These are phyloP conservation scores for Lasioglossum malachurum DNA, from an alignment of 2,888 invertebrate species.

Conservation along the genomic window DNA sequence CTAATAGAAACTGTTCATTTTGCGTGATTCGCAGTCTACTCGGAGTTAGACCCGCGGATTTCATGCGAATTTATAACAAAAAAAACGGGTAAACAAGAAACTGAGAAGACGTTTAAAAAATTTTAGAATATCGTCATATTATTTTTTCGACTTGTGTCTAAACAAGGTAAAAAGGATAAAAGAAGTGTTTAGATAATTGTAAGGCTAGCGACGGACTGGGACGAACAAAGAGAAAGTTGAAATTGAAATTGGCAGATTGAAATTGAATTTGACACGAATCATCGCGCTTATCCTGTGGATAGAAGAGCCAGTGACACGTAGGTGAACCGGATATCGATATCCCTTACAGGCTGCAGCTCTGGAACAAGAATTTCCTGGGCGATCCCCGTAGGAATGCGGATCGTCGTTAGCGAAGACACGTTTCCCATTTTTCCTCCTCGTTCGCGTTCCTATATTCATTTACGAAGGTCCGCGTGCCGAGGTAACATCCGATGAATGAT, in stretches of 20 bases:
- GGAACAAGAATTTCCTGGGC: conserved; percentile 71
- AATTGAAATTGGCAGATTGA: conserved; percentile 23
- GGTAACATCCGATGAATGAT: conserved; percentile 57
- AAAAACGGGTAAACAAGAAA: too few relatives aligned
- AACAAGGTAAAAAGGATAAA: too few relatives aligned
- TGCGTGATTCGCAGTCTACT: too few relatives aligned
- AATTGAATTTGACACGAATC: conserved; percentile 48
- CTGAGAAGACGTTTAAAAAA: too few relatives aligned
- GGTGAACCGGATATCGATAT: conserved; percentile 71
- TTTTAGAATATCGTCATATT: too few relatives aligned
- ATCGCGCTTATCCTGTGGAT: conserved; percentile 20
- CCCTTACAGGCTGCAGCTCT: conserved; percentile 52
- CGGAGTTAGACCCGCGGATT: too few relatives aligned
- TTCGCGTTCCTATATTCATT: conserved; percentile 62
- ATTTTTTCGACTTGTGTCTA: too few relatives aligned
- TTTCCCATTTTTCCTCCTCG: conserved; percentile 53
- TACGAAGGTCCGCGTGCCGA: conserved; percentile 59
- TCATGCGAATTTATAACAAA: too few relatives aligned
- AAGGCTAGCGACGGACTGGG: neutral
- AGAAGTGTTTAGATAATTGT: too few relatives aligned
- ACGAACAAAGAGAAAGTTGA: neutral
- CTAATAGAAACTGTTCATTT: neutral
- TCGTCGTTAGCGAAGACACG: conserved; percentile 73
- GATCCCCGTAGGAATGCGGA: conserved; percentile 73
- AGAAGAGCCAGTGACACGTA: conserved; percentile 62